Evolutionary conservation across 2,888 invertebrate genomes (phyloP).

Genomic region (Aporophyla nigra): DNA sequence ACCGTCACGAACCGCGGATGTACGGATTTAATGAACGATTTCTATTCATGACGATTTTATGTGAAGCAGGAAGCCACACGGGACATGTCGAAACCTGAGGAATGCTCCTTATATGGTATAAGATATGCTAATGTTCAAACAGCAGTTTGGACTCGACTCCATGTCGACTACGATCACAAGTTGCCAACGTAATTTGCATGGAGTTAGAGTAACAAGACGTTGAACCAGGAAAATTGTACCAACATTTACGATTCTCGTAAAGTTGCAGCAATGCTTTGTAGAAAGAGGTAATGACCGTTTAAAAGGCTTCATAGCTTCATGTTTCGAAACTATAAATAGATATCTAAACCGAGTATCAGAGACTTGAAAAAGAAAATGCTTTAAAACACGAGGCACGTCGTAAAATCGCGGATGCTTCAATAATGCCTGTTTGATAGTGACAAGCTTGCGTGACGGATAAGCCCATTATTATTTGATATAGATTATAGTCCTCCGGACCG

Average conservation of each 20-base stretch:
- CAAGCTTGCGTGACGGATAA: too few relatives aligned
- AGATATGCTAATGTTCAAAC: slow-evolving; percentile 48
- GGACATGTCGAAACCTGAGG: slow-evolving; percentile 63
- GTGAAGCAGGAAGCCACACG: slow-evolving; percentile 73
- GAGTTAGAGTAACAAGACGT: slow-evolving; percentile 49
- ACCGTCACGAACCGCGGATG: slow-evolving; percentile 87
- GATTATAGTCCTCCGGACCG: too few relatives aligned
- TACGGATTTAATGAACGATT: slow-evolving; percentile 83
- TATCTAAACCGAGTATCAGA: background rate
- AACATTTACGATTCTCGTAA: slow-evolving; percentile 55
- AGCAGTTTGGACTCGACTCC: slow-evolving; percentile 38
- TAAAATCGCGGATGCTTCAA: too few relatives aligned
- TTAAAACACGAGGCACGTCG: too few relatives aligned
- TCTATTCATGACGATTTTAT: slow-evolving; percentile 87
- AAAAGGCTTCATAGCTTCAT: slow-evolving; percentile 20
- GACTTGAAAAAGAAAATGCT: background rate
- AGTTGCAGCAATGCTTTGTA: slow-evolving; percentile 29
- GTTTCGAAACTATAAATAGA: slow-evolving; percentile 13
- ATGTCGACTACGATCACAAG: slow-evolving; percentile 44
- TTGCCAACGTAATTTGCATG: slow-evolving; percentile 57
- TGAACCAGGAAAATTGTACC: slow-evolving; percentile 36
- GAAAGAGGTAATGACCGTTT: slow-evolving; percentile 23
- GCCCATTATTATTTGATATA: too few relatives aligned
- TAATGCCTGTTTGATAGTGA: too few relatives aligned
- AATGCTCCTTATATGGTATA: slow-evolving; percentile 56